Percentiles rank a stretch among this genome's conserved stretches.
Evolutionary conservation across 92 coral and sea anemone species (phyloP).

Genomic region (Epizoanthus scotinus): DNA sequence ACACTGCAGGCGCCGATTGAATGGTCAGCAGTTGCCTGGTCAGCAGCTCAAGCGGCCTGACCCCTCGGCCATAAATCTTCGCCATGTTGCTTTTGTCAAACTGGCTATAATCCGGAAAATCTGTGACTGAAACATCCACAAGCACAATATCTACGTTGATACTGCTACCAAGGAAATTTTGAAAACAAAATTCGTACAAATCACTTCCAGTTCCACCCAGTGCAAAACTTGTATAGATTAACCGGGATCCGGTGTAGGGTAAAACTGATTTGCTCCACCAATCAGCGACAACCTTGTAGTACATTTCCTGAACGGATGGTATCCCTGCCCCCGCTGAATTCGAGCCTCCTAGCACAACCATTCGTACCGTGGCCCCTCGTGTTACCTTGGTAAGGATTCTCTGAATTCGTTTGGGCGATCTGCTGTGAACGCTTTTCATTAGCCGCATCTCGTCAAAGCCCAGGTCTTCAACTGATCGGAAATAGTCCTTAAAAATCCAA

Average conservation of each 20-base stretch:
- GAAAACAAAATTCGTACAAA: slow-evolving; percentile 4
- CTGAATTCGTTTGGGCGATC: slow-evolving; percentile 14
- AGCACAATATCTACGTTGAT: background rate
- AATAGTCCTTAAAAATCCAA: slow-evolving; percentile 11
- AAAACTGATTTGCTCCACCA: slow-evolving; percentile 17
- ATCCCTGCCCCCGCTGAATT: slow-evolving; percentile 27
- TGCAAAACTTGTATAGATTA: background rate
- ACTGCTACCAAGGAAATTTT: background rate
- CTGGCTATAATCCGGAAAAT: background rate
- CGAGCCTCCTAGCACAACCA: slow-evolving; percentile 26
- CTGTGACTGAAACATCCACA: slow-evolving; percentile 5
- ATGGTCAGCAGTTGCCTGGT: background rate
- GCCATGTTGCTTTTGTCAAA: background rate
- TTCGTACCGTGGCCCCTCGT: background rate
- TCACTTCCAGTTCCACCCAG: slow-evolving; percentile 22
- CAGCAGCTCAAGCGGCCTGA: background rate
- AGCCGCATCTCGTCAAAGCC: background rate
- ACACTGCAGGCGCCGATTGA: slow-evolving; percentile 19
- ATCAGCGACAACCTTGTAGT: background rate
- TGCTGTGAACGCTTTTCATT: background rate
- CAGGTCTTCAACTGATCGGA: background rate
- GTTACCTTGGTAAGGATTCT: background rate
- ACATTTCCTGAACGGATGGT: background rate
- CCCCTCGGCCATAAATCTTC: background rate
- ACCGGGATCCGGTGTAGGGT: slow-evolving; percentile 6